Percentiles rank a stretch among this genome's conserved stretches.
Evolutionary conservation across 2,113 vertebrate species (phyloP).

Genomic region (Cheilinus undulatus): DNA sequence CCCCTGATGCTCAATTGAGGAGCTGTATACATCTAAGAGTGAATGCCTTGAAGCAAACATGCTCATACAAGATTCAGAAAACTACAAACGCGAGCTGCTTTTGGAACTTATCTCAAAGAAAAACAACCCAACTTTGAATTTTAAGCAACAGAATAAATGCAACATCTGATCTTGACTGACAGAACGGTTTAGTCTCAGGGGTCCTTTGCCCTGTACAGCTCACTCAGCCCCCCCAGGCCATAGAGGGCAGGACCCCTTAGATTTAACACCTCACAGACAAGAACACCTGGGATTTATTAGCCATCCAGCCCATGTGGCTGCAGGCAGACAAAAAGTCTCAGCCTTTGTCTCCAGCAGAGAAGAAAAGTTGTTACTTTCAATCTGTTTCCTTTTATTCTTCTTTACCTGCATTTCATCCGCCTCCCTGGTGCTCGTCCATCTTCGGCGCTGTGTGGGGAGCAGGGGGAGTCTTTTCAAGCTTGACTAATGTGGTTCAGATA

Average conservation of each 20-base stretch:
- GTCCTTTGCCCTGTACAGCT: slow-evolving; percentile 41
- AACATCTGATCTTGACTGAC: slow-evolving; percentile 65
- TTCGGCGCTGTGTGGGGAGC: slow-evolving; percentile 54
- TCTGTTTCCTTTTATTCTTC: slow-evolving; percentile 45
- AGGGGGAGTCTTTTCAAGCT: slow-evolving; percentile 62
- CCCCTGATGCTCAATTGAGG: slow-evolving; percentile 68
- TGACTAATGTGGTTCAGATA: slow-evolving; percentile 76
- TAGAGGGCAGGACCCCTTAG: slow-evolving; percentile 59
- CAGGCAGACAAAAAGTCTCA: slow-evolving; percentile 38
- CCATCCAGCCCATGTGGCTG: slow-evolving; percentile 51
- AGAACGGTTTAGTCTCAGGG: slow-evolving; percentile 57
- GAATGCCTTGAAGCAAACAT: slow-evolving; percentile 54
- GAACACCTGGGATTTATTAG: slow-evolving; percentile 82
- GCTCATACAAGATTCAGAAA: slow-evolving; percentile 30
- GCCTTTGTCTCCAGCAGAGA: slow-evolving; percentile 44
- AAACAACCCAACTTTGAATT: slow-evolving; percentile 42
- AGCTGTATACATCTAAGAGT: slow-evolving; percentile 67
- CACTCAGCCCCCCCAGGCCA: slow-evolving; percentile 66
- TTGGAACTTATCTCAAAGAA: slow-evolving; percentile 6
- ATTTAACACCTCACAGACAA: slow-evolving; percentile 75
- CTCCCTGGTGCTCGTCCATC: slow-evolving; percentile 65
- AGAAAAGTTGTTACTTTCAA: slow-evolving; percentile 46
- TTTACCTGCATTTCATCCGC: slow-evolving; percentile 66
- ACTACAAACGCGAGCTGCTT: slow-evolving; percentile 26
- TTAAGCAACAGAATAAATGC: slow-evolving; percentile 54